Evolutionary conservation across 2,888 invertebrate genomes (phyloP), one percentile per base, ranked within the genome.

Genomic region (Agonopterix arenella): DNA sequence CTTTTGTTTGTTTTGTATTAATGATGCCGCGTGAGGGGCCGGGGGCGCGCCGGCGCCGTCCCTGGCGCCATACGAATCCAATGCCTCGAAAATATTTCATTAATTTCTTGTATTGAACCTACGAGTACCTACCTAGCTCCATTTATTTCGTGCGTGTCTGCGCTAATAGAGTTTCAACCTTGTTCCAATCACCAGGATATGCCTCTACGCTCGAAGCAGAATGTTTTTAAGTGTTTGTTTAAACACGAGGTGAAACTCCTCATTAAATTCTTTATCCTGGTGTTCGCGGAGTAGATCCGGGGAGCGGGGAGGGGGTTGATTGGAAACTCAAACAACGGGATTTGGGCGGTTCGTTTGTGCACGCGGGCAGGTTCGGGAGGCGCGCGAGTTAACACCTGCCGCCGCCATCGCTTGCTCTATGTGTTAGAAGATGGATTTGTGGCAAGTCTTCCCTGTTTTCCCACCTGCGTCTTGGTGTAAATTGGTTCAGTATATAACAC

Each of bases 1-100:
- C 65, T 89, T 80, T 84, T 89, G 85, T 89, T 89, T 89, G 86
- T 88, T 88, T 89, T 89, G 78, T 85, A 84, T 75, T 83, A 85
- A 84, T 80, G 85, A 84, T 74, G 76, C 76, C 76, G 78, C 76
- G 82, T 72, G 65, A 61, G 79, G 71, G 78, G 75, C 81, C 80
- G 80, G 80, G 84, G 81, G 83, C 84, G 72, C 80, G 85, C 80
- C 73, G 86, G 85, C 85, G 84, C 83, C 81, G 70, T 68, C 60
- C 68, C 71, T 80, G 84, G 85, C 86, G 84, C 86, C 84, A 80
- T 70, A 68, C 70, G 62, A 67, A 71, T 70, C 78, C 70, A 80
- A 83, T 81, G 76, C 73, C 66, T 80, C 83, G 77, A 79, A 77
- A 82, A 83, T 84, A 84, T 84, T 84, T 81, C 79, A 84, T 84